Evolutionary conservation across 2,797 vertebrate species (phyloP).

Genomic region (Diplodus puntazzo): DNA sequence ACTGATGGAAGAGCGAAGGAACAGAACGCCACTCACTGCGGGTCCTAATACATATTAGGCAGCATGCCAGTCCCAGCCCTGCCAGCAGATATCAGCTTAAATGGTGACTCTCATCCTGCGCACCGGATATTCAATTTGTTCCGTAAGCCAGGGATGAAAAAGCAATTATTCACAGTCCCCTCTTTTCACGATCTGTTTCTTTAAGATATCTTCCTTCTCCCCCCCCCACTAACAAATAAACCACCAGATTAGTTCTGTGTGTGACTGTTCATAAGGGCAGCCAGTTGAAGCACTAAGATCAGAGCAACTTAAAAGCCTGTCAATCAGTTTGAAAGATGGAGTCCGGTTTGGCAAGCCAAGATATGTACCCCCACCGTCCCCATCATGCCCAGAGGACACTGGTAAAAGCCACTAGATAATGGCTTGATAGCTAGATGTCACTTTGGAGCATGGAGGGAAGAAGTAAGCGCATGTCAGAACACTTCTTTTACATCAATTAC

Average conservation of each 20-base stretch:
- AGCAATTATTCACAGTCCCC: conserved; percentile 86
- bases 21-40: conserved; percentile 48
- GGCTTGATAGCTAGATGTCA: conserved; percentile 78
- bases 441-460: conserved; percentile 55
- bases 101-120: conserved; percentile 78
- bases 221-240: conserved; percentile 74
- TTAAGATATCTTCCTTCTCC: conserved; percentile 81
- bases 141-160: conserved; percentile 85
- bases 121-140: conserved; percentile 88
- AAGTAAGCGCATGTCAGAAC: conserved; percentile 66
- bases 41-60: conserved; percentile 68
- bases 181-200: conserved; percentile 86
- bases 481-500: conserved; percentile 82
- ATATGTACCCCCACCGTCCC: background rate
- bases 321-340: conserved; percentile 73
- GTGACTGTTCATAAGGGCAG: conserved; percentile 61
- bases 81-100: conserved; percentile 83
- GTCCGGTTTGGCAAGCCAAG: conserved; percentile 47
- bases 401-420: conserved; percentile 77
- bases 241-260: conserved; percentile 76
- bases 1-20: conserved; percentile 66
- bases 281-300: conserved; percentile 60
- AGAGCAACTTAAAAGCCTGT: conserved; percentile 69
- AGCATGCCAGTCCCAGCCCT: conserved; percentile 58
- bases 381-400: conserved; percentile 51